Evolutionary conservation across 2,113 vertebrate genomes (phyloP).

Genomic region (Podocnemis expansa): DNA sequence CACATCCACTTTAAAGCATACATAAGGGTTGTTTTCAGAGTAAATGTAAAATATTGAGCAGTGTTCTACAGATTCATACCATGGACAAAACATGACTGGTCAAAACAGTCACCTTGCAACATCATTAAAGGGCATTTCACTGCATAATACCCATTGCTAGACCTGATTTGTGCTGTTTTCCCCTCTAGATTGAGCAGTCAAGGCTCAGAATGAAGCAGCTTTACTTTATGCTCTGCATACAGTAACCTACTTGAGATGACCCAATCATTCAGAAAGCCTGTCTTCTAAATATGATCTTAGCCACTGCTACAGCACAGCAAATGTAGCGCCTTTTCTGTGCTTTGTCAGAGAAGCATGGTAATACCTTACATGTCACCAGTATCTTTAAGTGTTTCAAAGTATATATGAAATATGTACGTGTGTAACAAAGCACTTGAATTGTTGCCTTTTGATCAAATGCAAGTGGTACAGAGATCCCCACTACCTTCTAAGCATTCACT

Average conservation of each 20-base stretch:
- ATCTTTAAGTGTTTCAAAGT: background rate
- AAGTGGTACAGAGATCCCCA: background rate
- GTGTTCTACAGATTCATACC: background rate
- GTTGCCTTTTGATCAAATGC: background rate
- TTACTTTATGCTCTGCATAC: background rate
- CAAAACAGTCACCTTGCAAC: background rate
- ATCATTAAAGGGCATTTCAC: background rate
- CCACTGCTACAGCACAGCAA: background rate
- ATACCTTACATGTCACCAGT: background rate
- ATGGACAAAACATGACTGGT: background rate
- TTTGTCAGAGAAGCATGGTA: background rate
- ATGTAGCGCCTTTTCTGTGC: background rate
- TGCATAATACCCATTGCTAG: background rate
- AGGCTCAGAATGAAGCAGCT: background rate
- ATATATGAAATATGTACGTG: background rate
- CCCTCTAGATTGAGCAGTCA: background rate
- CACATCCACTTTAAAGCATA: background rate
- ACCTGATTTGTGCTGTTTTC: background rate
- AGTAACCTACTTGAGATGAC: background rate
- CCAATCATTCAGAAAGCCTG: background rate
- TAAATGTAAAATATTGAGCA: background rate
- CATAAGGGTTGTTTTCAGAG: background rate
- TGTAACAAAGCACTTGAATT: background rate
- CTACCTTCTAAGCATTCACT: background rate
- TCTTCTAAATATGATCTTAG: rapidly evolving